Evolutionary conservation across 2,888 invertebrate genomes (phyloP), one percentile per base, ranked within the genome.

Genomic region (Oeneis ivallda): DNA sequence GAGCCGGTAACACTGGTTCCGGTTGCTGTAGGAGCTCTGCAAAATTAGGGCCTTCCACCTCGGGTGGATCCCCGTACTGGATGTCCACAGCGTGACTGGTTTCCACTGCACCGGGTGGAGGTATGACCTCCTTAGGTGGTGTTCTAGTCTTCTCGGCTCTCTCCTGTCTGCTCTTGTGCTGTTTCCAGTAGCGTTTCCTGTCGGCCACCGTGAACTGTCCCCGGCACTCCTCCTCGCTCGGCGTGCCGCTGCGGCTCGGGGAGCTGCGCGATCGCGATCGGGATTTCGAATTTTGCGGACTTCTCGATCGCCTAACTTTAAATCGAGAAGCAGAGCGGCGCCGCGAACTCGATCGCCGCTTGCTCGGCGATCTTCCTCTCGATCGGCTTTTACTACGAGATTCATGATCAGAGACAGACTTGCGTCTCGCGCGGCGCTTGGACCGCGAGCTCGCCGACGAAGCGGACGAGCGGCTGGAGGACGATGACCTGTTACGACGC

Each of bases 151-250:
- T 80, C 11, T 79, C 80, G 58, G 73, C 80, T 65, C 82, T 80
- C 65, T 84, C 87, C 63, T 84, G 83, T 43, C 82, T 81, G 15
- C 76, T 80, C 69, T 83, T 84, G 69, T 89, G 90, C 68, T 85
- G 73, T 74, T 89, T 90, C 91, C 91, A 92, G 72, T 83, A 92
- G 41, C 88, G 80, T 70, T 92, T 92, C 52, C 92, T 82, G 68
- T 92, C 92, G 1, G 86, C 86, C 7, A 91, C 91, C 1, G 92
- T 91, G 71, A 92, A 92, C 70, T 92, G 92, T 0, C 92, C 91
- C 17, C 90, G 86, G 2, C 90, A 82, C 69, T 86, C 86, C 53
- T 88, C 89, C 2, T 89, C 87, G 69, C 87, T 87, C 1, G 80
- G 81, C 1, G 83, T 79, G n/a, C 79, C 80, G 52, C 78, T 78